Evolutionary conservation across 2,797 vertebrate genomes (phyloP), one percentile per base, ranked within the genome.

Genomic region (Lepus oiostolus): DNA sequence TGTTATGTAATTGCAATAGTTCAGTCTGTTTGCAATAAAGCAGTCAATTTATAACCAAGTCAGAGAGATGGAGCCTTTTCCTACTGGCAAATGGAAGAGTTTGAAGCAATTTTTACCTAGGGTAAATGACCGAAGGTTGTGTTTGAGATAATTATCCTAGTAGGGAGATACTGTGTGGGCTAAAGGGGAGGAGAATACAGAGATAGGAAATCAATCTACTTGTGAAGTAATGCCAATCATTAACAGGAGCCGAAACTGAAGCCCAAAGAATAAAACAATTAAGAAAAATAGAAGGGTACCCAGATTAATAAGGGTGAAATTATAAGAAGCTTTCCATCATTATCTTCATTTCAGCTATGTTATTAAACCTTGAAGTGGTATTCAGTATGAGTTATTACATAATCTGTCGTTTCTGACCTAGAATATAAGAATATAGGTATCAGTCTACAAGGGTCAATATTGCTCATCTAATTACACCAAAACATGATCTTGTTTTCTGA

Each of bases 71-170:
- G 52, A 85, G 77, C 3, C 24, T 91, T 76, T 26, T 14, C 91
- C 42, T 82, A 16, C 0, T 79, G 76, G 77, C 68, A 94, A 96
- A 79, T 75, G 7, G 67, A 86, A 76, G 80, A 52, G 16, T 85
- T 52, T 89, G 50, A 72, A 93, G 24, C 75, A 65, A 42, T 96
- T 96, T 63, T 54, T 92, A 92, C 47, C 88, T 68, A 21, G 80
- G 70, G 62, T 11, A 71, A 92, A 42, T 42, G 80, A 71, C 22
- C 11, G 71, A 67, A 90, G 47, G 0, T 35, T 95, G 2, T 70
- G 22, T 38, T 95, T 95, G 81, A 92, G 72, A 26, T 71, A n/a
- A 93, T 91, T 94, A 94, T 68, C 82, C 60, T 14, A 17, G 81
- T 24, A 58, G 95, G 65, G 12, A 14, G 1, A 52, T 32, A 11